Evolutionary conservation across 2,888 invertebrate species (phyloP).

Genomic region (Morinoia aosen): DNA sequence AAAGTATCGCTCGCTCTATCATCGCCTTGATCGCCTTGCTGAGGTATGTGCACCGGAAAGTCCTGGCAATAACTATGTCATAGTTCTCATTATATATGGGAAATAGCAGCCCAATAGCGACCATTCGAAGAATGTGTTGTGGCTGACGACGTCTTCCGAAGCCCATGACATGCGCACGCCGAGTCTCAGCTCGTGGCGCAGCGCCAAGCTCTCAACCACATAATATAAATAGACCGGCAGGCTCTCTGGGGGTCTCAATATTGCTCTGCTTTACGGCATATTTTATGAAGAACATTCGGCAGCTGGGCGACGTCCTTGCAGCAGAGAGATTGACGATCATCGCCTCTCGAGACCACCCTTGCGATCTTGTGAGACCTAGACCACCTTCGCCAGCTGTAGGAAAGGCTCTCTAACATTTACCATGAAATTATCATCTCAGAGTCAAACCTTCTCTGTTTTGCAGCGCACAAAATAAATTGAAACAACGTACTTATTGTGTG

Average conservation of each 20-base stretch:
- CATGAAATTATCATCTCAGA: neutral
- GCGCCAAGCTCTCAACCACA: slow-evolving; percentile 13
- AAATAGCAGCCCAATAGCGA: neutral
- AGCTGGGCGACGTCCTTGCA: neutral
- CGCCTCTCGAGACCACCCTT: neutral
- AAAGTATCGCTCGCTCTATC: neutral
- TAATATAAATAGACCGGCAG: slow-evolving; percentile 39
- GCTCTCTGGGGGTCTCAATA: slow-evolving; percentile 26
- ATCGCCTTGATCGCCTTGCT: neutral
- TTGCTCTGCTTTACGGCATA: slow-evolving; percentile 15
- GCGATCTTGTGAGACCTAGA: neutral
- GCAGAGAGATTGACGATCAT: neutral
- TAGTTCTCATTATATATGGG: neutral
- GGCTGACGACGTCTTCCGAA: neutral
- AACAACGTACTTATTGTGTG: neutral
- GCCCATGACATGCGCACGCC: slow-evolving; percentile 14
- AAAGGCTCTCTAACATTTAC: neutral
- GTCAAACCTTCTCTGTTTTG: neutral
- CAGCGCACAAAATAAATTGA: neutral
- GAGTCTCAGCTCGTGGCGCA: neutral
- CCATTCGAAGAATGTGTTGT: neutral
- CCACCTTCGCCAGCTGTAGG: neutral
- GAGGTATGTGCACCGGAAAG: neutral
- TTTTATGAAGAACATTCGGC: slow-evolving; percentile 31
- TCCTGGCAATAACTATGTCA: neutral